Percentiles rank a stretch among this genome's conserved stretches.
Conservation (phyloP, 2,797 vertebrate genomes). For the Poecilia wingei region DNA sequence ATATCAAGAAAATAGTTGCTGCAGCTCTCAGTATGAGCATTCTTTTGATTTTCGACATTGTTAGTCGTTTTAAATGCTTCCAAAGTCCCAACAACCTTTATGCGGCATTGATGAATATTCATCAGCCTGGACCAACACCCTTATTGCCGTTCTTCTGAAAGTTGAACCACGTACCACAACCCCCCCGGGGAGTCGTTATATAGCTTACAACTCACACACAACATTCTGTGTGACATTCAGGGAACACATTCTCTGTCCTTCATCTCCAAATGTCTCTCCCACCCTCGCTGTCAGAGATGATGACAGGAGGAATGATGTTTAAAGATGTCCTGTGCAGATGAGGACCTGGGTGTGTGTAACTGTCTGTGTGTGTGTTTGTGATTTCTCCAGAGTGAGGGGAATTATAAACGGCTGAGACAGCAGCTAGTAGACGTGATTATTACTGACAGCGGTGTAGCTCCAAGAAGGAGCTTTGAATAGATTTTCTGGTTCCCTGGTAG, state of each 20-base stretch:
- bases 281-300: conserved; percentile 43
- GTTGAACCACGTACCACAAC: conserved; percentile 41
- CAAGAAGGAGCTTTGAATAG: conserved; percentile 53
- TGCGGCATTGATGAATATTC: conserved; percentile 70
- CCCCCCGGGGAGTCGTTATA: conserved; percentile 20
- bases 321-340: conserved; percentile 46
- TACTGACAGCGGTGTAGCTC: conserved; percentile 54
- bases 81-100: conserved; percentile 44
- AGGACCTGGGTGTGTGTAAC: conserved; percentile 4
- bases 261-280: conserved; percentile 60
- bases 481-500: conserved; percentile 48
- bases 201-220: conserved; percentile 31
- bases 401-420: conserved; percentile 59
- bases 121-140: conserved; percentile 29
- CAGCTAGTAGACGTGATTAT: conserved; percentile 55
- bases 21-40: background rate
- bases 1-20: background rate
- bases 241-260: conserved; percentile 9
- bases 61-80: background rate
- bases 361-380: conserved; percentile 15
- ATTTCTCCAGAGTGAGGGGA: conserved; percentile 38
- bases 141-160: conserved; percentile 52
- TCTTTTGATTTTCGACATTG: background rate
- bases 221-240: conserved; percentile 50
- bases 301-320: conserved; percentile 46